Base-by-base conservation (phyloP, 1,140 invertebrate species). In the Lerema accius region DNA sequence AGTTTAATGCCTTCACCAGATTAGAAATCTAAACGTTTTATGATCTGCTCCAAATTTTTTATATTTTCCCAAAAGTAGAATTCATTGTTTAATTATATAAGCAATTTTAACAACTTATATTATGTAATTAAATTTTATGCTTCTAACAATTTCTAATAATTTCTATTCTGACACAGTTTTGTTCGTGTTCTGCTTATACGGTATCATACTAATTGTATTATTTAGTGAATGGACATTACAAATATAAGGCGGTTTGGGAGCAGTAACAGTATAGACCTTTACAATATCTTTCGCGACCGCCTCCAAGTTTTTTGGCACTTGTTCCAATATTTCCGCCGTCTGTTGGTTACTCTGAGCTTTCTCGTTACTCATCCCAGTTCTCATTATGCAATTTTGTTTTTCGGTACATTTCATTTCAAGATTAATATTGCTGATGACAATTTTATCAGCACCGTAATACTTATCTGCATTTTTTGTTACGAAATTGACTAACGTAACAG, bases 261-360 rank as follows among this genome's bases (percentile, higher is more conserved):
- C 11, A 50, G 23, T 50, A 35, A 59, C 39, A n/a, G 55, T 13
- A n/a, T 43, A 59, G 55, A 59, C 55, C 55, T 48, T 59, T 72
- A 75, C 71, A 67, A 48, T 51, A 59, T 75, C 64, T 73, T 74
- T 73, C 80, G 69, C 74, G 70, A 72, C 13, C 32, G 42, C 14
- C 55, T 23, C 55, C 15, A 28, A 46, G 55, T 73, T 76, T 78
- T 78, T 78, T 69, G 71, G 60, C 77, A 80, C 76, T 74, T 71
- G 75, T 62, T 63, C 61, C 45, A 60, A 69, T 71, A 65, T 73
- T 78, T 80, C 74, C 76, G 69, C 42, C 16, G 43, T 50, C 46
- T 50, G 46, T 26, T 26, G 46, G 46, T 58, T 26, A 40, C 40
- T 58, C 53, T 48, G 43, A 59, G 46, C 55, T 59, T 59, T 59